Evolutionary conservation across 2,113 vertebrate species (phyloP).

Genomic region (Acrocephalus kingi): DNA sequence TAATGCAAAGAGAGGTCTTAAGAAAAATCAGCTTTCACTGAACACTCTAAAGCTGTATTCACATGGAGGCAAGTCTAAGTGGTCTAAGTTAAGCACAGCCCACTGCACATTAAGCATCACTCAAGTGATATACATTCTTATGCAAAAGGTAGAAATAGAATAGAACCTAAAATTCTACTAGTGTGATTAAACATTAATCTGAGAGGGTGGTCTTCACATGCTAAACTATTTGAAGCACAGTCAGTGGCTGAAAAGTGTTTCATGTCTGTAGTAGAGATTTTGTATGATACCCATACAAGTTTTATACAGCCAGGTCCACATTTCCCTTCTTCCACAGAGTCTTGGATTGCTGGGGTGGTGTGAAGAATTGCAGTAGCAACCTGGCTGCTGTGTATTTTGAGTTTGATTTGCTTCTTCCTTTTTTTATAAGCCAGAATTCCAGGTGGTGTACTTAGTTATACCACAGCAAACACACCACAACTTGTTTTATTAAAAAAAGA

Average conservation of each 20-base stretch:
- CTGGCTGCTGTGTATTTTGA: neutral
- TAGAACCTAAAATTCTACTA: neutral
- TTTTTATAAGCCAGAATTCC: neutral
- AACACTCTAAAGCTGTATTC: neutral
- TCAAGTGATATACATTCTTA: neutral
- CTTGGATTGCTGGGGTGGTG: neutral
- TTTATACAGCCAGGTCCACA: accelerated
- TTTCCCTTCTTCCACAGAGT: neutral
- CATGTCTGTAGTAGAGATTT: neutral
- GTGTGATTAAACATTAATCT: neutral
- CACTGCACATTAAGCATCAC: neutral
- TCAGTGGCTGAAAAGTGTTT: neutral
- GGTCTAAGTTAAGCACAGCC: neutral
- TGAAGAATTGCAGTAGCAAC: neutral
- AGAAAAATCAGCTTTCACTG: neutral
- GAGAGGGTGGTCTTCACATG: neutral
- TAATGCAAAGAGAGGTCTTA: neutral
- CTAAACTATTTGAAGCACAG: neutral
- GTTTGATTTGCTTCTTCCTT: neutral
- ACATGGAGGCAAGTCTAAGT: neutral
- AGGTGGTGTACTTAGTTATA: neutral
- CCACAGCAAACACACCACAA: neutral
- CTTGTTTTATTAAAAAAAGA: neutral
- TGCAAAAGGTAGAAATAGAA: neutral
- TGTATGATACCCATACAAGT: neutral